Percentiles rank a stretch among this genome's conserved stretches.
Conservation (phyloP, 2,888 invertebrate genomes). For the Ecliptopera silaceata region DNA sequence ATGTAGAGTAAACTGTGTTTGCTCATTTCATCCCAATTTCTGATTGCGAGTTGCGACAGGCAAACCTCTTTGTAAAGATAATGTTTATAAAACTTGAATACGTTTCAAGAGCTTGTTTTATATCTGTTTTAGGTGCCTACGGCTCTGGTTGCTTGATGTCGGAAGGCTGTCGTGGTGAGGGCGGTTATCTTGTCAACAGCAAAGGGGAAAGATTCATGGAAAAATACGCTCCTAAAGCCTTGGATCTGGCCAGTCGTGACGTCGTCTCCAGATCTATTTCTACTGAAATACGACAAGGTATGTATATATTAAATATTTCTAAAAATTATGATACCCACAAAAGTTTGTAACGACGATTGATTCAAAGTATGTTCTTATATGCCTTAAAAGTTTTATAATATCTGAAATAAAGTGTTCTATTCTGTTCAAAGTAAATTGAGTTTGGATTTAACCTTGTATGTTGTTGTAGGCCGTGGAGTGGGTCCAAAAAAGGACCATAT, state of each 20-base stretch:
- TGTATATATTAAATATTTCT: neutral
- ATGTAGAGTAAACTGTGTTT: no score
- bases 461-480: conserved; percentile 88
- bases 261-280: conserved; percentile 99
- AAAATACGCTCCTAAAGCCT: conserved; percentile 98
- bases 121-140: conserved; percentile 88
- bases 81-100: no score
- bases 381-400: no score
- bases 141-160: conserved; percentile 99
- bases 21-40: no score
- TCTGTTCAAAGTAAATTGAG: no score
- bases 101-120: neutral
- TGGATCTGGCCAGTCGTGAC: conserved; percentile 98
- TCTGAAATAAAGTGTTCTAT: no score
- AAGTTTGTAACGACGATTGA: no score
- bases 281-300: conserved; percentile 93
- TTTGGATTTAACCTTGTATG: neutral
- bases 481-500: conserved; percentile 98
- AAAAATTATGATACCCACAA: no score
- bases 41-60: no score
- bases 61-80: no score
- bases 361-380: no score
- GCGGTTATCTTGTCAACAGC: conserved; percentile 96
- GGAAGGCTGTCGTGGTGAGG: conserved; percentile 98
- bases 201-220: conserved; percentile 99